Evolutionary conservation across 1,140 invertebrate genomes (phyloP).

Genomic region (Caerostris extrusa): DNA sequence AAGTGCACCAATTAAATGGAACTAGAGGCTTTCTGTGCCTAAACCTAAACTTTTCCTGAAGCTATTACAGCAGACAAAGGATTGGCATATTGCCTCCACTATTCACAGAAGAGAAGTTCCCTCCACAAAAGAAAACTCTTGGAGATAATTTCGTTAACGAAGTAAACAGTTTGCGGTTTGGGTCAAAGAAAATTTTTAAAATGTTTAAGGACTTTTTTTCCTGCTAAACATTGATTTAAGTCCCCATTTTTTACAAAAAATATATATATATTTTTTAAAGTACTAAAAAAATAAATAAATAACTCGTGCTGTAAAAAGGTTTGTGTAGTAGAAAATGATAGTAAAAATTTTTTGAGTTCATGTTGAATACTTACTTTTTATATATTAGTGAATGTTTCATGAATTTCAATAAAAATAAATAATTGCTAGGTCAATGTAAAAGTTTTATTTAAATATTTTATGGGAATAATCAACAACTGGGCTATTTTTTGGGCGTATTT

Average conservation of each 20-base stretch:
- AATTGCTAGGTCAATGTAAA: too few relatives aligned
- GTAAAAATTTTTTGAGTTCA: too few relatives aligned
- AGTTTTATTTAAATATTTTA: too few relatives aligned
- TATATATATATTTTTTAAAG: too few relatives aligned
- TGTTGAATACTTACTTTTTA: too few relatives aligned
- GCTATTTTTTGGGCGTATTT: too few relatives aligned
- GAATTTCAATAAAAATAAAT: too few relatives aligned
- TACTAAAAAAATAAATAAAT: too few relatives aligned
- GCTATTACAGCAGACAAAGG: conserved; percentile 43
- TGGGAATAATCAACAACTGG: too few relatives aligned
- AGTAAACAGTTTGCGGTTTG: conserved; percentile 54
- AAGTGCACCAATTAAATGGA: conserved; percentile 38
- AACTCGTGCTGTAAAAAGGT: too few relatives aligned
- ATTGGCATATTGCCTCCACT: conserved; percentile 32
- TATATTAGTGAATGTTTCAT: too few relatives aligned
- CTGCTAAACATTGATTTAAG: background rate
- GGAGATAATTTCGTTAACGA: conserved; percentile 48
- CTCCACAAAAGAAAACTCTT: background rate
- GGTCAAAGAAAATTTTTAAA: background rate
- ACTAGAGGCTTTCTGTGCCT: background rate
- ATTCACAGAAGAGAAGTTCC: conserved; percentile 22
- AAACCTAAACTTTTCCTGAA: background rate
- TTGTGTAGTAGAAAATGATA: too few relatives aligned
- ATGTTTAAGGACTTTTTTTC: conserved; percentile 18
- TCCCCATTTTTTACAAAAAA: background rate